Evolutionary conservation across 1,140 invertebrate species (phyloP).

Genomic region (Amphibalanus amphitrite): DNA sequence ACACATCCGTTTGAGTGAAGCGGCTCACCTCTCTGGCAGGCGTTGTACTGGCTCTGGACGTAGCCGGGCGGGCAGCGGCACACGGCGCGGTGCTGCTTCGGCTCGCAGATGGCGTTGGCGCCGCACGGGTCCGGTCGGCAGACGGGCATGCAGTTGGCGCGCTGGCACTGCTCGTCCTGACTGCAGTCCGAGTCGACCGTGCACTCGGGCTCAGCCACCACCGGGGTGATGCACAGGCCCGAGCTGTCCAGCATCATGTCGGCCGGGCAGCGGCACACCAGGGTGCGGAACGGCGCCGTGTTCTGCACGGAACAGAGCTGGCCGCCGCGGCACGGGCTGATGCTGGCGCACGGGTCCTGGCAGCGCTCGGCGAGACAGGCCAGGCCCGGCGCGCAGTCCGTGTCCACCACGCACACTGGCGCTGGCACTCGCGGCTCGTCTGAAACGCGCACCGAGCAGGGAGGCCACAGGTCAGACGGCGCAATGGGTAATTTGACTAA

Average conservation of each 20-base stretch:
- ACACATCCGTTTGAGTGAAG: too few relatives aligned
- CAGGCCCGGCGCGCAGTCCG: conserved; percentile 49
- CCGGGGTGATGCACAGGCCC: too few relatives aligned
- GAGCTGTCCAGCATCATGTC: conserved; percentile 30
- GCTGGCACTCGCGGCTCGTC: background rate
- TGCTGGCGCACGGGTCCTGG: conserved; percentile 49
- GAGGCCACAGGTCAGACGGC: too few relatives aligned
- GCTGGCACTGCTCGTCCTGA: conserved; percentile 47
- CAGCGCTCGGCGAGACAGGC: conserved; percentile 60
- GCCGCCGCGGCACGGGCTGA: conserved; percentile 47
- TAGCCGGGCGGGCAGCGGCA: conserved; percentile 56
- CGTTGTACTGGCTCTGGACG: conserved; percentile 59
- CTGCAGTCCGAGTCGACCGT: conserved; percentile 51
- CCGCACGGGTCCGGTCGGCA: conserved; percentile 51
- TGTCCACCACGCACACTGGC: conserved; percentile 41
- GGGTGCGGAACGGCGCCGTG: conserved; percentile 19
- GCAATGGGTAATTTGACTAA: too few relatives aligned
- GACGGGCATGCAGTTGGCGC: conserved; percentile 56
- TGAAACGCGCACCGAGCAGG: too few relatives aligned
- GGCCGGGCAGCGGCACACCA: conserved; percentile 22
- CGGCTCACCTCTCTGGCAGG: conserved; percentile 41
- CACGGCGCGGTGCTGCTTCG: too few relatives aligned
- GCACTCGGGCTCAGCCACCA: conserved; percentile 39
- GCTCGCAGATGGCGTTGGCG: too few relatives aligned
- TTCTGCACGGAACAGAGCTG: conserved; percentile 33